Evolutionary conservation across 2,797 vertebrate genomes (phyloP), one percentile per base, ranked within the genome.

Genomic region (Enteromius unitaeniatus): DNA sequence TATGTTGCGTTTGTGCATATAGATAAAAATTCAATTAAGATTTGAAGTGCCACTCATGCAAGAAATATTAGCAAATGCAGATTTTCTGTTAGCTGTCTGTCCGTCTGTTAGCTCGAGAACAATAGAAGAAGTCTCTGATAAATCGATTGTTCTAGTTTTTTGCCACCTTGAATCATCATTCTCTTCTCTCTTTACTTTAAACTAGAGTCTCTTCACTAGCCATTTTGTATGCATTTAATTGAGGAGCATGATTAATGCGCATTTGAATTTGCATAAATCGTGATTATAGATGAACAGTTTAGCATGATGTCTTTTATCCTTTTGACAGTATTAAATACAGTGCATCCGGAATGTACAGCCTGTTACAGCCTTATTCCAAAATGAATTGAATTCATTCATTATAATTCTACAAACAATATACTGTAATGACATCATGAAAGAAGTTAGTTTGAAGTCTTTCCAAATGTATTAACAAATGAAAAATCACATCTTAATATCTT

Each of bases 61-160:
- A n/a, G n/a, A n/a, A n/a, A n/a, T n/a, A n/a, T n/a, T n/a, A n/a
- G n/a, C n/a, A n/a, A n/a, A n/a, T n/a, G n/a, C n/a, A n/a, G n/a
- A n/a, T n/a, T n/a, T n/a, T n/a, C n/a, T n/a, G n/a, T n/a, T n/a
- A n/a, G n/a, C n/a, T n/a, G n/a, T n/a, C n/a, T n/a, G n/a, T n/a
- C n/a, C n/a, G n/a, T n/a, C 28, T 65, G 34, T 65, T 4, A 10
- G 31, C 64, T 65, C 6, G 6, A 65, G 64, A 8, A 21, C 15
- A 34, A 65, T 31, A 37, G 31, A 34, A 65, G n/a, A 65, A 34
- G 28, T 74, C 49, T n/a, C n/a, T n/a, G n/a, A n/a, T n/a, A n/a
- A n/a, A n/a, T 58, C 19, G 79, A 79, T 87, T 79, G 60, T 84
- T 79, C 31, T 65, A 31, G 64, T n/a, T 65, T 65, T 65, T 10